Base-by-base conservation (phyloP, 1,140 invertebrate genomes). In the Sycobia sp. region DNA sequence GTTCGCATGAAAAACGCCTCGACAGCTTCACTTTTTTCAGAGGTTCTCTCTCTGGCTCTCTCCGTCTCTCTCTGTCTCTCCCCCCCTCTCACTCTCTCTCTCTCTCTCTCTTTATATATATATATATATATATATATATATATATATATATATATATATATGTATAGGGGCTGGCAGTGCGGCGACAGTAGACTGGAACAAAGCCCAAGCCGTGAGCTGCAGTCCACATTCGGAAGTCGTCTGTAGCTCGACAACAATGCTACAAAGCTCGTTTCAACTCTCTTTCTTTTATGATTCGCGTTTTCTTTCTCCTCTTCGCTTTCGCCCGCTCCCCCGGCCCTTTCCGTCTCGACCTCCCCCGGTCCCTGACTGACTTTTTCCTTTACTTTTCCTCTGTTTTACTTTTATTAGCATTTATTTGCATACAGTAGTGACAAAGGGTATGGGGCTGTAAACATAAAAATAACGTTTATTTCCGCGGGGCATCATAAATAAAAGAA, bases 171-270 rank as follows among this genome's bases (percentile, higher is more conserved):
- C n/a, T n/a, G n/a, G n/a, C n/a, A n/a, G n/a, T n/a, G n/a, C 18
- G 32, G 43, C 27, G 14, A 49, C 25, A 8, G 46, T 36, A 39
- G 7, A 49, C 32, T 51, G 47, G 38, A 60, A 51, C 47, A 60
- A 60, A 51, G 57, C 41, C 39, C 22, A 13, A 36, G 25, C 29
- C 1, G 29, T 36, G 13, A 59, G 34, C 14, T 50, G 36, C 13
- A 16, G 22, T 60, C 22, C 44, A 59, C 46, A 50, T 34, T 38
- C 36, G 47, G 38, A 60, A 59, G 23, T 50, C 32, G 16, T 38
- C 22, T 50, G 1, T 50, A 50, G 29, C 18, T 14, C 22, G 16
- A 27, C 57, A 60, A 51, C 25, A 51, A 51, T 60, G 36, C 25
- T 43, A 14, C 57, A 32, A 50, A 43, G 36, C 46, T 43, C 1